A percentile compares a stretch with the other conserved stretches of the same genome.
Evolutionary conservation across 2,888 invertebrate genomes (phyloP).

Genomic region (Ischnus inquisitorius): DNA sequence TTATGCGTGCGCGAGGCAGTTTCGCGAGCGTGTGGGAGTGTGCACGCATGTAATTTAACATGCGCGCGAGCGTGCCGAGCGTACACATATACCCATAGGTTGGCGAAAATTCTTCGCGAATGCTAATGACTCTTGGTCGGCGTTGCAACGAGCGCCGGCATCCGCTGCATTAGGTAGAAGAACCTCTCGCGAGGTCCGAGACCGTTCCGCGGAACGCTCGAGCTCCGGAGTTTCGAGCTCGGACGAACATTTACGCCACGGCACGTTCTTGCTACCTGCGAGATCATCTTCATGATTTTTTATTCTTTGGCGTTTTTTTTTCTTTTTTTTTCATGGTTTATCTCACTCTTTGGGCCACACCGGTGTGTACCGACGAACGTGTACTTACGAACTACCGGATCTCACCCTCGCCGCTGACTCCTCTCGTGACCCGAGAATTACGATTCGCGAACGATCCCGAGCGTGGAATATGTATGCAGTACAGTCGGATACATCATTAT

Average conservation of each 20-base stretch:
- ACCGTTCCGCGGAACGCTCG: constrained; percentile 2
- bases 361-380: constrained; percentile 8
- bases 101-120: constrained; percentile 64
- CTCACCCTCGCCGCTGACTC: constrained; percentile 38
- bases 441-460: constrained; percentile 32
- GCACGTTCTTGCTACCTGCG: constrained; percentile 52
- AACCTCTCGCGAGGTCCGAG: constrained; percentile 22
- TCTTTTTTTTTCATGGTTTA: not conserved
- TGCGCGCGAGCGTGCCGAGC: constrained; percentile 30
- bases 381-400: constrained; percentile 40
- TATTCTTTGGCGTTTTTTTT: too few relatives aligned
- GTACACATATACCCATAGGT: constrained; percentile 14
- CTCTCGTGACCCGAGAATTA: constrained; percentile 47
- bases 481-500: constrained; percentile 17
- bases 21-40: constrained; percentile 48
- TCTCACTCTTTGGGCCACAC: constrained; percentile 21
- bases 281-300: constrained; percentile 18
- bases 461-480: constrained; percentile 19
- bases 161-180: constrained; percentile 35
- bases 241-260: constrained; percentile 57
- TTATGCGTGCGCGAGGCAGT: constrained; percentile 45
- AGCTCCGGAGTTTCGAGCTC: constrained; percentile 19
- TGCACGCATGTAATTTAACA: constrained; percentile 56
- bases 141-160: constrained; percentile 40
- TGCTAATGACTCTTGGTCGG: constrained; percentile 61